A percentile compares a stretch with the other conserved stretches of the same genome.
phyloP scores from a whole-genome alignment of 2,797 vertebrate species.

The Lacerta viridis region DNA sequence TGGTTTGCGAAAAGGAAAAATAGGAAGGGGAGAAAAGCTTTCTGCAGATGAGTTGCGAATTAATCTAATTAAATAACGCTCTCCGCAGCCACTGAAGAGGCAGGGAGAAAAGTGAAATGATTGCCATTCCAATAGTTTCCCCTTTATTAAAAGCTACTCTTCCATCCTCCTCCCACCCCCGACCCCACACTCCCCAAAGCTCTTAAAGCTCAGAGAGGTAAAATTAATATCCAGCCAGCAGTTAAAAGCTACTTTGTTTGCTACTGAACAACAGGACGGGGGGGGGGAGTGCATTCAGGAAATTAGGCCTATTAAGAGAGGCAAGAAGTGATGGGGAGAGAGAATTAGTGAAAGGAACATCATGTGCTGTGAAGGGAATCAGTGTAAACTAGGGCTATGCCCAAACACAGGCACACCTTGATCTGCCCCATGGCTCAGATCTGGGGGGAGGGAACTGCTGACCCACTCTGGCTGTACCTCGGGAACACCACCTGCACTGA shows the following conservation, averaged over 20 bases:
- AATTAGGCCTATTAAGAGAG: neutral
- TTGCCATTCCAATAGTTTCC: neutral
- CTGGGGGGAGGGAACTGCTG: too few relatives aligned
- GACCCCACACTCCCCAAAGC: neutral
- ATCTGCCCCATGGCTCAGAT: too few relatives aligned
- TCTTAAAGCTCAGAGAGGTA: constrained; percentile 31
- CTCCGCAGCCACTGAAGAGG: neutral
- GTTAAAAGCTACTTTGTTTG: constrained; percentile 42
- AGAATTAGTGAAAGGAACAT: neutral
- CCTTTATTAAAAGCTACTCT: constrained; percentile 38
- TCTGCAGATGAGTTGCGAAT: neutral
- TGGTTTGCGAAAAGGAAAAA: constrained; percentile 8
- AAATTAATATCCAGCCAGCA: constrained; percentile 28
- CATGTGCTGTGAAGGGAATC: too few relatives aligned
- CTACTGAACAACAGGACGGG: neutral
- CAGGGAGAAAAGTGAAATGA: neutral
- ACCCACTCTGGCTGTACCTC: too few relatives aligned
- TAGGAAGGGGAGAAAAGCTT: neutral
- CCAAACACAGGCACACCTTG: too few relatives aligned
- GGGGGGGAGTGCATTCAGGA: constrained; percentile 1
- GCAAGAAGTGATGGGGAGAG: neutral
- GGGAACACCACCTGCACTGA: too few relatives aligned
- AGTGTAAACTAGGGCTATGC: too few relatives aligned
- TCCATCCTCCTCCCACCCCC: too few relatives aligned
- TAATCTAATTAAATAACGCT: constrained; percentile 28